A percentile compares a stretch with the other conserved stretches of the same genome.
These are phyloP conservation scores for Homarus gammarus DNA, from an alignment of 2,888 invertebrate species.

Conservation along the genomic window DNA sequence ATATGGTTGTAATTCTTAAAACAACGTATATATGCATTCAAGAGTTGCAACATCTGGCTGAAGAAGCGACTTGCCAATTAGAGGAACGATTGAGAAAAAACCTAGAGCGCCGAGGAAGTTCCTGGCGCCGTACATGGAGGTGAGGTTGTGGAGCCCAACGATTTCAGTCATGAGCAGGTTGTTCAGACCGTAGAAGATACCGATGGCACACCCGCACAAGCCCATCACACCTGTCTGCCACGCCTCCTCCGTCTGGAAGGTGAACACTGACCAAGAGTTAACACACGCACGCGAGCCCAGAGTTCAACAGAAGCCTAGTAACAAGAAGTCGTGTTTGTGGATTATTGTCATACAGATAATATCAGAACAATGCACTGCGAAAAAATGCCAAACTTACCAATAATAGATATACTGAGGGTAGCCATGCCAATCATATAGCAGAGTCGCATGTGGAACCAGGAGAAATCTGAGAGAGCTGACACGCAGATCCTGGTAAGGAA, in stretches of 20 bases:
- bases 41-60: no score
- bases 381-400: conserved; percentile 48
- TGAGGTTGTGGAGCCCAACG: conserved; percentile 53
- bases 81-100: conserved; percentile 52
- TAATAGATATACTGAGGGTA: conserved; percentile 19
- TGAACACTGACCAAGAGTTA: conserved; percentile 44
- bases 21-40: no score
- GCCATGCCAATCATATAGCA: conserved; percentile 44
- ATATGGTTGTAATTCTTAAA: no score
- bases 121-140: conserved; percentile 59
- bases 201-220: conserved; percentile 50
- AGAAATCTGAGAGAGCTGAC: conserved; percentile 36
- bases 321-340: not conserved
- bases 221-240: conserved; percentile 41
- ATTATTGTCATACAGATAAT: not conserved
- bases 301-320: not conserved
- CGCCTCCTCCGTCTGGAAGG: not conserved
- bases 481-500: conserved; percentile 44
- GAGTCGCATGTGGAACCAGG: conserved; percentile 51
- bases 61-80: conserved; percentile 63
- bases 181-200: conserved; percentile 51
- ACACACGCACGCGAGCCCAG: no score
- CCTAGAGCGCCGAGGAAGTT: conserved; percentile 45
- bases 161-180: conserved; percentile 55
- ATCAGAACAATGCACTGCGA: no score